phyloP scores from a whole-genome alignment of 2,797 vertebrate species.

The Phoeniculus purpureus region DNA sequence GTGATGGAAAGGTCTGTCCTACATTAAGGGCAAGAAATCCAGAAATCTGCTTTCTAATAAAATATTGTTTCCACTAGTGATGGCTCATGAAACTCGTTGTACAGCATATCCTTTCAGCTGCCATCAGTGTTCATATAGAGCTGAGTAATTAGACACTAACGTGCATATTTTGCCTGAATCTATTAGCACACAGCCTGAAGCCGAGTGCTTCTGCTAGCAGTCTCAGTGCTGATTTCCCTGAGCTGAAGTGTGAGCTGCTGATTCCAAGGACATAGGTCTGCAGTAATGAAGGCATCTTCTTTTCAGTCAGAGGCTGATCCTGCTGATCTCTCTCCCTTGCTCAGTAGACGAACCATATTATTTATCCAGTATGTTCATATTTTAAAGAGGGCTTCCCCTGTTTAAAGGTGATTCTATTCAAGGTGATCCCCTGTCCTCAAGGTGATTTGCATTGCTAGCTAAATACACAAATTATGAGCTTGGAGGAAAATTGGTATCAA shows the following conservation, averaged over 20 bases:
- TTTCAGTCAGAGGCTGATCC: not conserved
- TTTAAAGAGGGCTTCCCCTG: not conserved
- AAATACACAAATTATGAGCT: not conserved
- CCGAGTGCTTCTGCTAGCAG: slow-evolving; percentile 19
- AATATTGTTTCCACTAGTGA: slow-evolving; percentile 57
- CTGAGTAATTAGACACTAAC: slow-evolving; percentile 69
- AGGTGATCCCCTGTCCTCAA: not conserved
- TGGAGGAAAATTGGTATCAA: not conserved
- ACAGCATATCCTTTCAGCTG: slow-evolving; percentile 39
- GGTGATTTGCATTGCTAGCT: not conserved
- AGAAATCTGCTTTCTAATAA: slow-evolving; percentile 59
- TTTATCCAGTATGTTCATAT: not conserved
- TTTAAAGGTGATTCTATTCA: too few relatives aligned
- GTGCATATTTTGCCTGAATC: slow-evolving; percentile 62
- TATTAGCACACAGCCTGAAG: slow-evolving; percentile 42
- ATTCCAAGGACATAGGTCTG: slow-evolving; percentile 11
- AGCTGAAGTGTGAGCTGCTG: slow-evolving; percentile 7
- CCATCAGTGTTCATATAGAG: slow-evolving; percentile 5
- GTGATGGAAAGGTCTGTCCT: slow-evolving; percentile 27
- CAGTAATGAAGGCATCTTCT: slow-evolving; percentile 50
- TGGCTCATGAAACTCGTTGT: slow-evolving; percentile 30
- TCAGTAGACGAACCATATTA: not conserved
- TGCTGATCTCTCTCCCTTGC: not conserved
- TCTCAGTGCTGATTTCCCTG: not conserved
- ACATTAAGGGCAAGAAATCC: slow-evolving; percentile 22